Evolutionary conservation across 2,888 invertebrate species (phyloP), one percentile per base, ranked within the genome.

Genomic region (Dicroscelio sp.): DNA sequence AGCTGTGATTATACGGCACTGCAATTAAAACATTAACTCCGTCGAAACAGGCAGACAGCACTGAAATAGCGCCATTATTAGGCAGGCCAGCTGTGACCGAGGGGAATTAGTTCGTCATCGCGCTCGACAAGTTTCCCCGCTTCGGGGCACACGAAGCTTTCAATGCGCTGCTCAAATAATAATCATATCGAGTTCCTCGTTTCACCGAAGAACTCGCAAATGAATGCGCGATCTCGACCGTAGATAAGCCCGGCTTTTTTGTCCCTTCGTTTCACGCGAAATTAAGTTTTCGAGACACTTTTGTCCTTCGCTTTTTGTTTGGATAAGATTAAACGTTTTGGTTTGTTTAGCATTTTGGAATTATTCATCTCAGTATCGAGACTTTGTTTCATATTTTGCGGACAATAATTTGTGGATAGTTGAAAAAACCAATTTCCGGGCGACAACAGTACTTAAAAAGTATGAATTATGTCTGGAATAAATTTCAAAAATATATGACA

Each of bases 1-100:
- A 55, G 84, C 55, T 25, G 76, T 48, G 76, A 76, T 84, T 84
- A 84, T 76, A 76, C 55, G 31, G 33, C 67, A 27, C n/a, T 30
- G 67, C 76, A 84, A 76, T 84, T 85, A 78, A 85, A 85, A 69
- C 38, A 78, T 78, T 85, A 69, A 69, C 69, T 85, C 38, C 48
- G 38, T 14, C n/a, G 58, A 67, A 84, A 67, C 55, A 60, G 58
- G 33, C 38, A 30, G 58, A 85, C 85, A 23, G 65, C 30, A 55
- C 75, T 75, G 76, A 65, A 85, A 85, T 69, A 58, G 58, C 48
- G 43, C n/a, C 69, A 48, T 58, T 78, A 85, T 85, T 85, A 85
- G 85, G 43, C 43, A 78, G 69, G 25, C 78, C 85, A 85, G 55
- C 84, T 85, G 65, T 38, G 84, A 76, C 84, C 75, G 73, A 48